A percentile compares a stretch with the other conserved stretches of the same genome.
Conservation (phyloP, 2,113 vertebrate genomes). For the Elanus axillaris region DNA sequence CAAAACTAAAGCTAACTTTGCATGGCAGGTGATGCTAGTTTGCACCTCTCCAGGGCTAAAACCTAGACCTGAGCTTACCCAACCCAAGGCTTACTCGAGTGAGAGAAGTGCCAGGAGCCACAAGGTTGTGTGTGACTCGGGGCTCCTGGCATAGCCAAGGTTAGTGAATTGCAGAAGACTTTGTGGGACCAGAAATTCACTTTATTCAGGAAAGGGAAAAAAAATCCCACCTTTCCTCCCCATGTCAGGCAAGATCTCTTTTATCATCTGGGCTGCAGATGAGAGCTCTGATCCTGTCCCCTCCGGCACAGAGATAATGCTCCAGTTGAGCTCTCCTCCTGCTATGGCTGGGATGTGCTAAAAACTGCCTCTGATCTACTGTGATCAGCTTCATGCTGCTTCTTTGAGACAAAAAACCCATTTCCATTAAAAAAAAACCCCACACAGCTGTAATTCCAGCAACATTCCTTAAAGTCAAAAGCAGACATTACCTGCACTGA, state of each 20-base stretch:
- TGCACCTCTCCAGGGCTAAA: not conserved
- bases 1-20: not conserved
- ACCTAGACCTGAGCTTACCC: not conserved
- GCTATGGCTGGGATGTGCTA: not conserved
- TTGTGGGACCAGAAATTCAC: not conserved
- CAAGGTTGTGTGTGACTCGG: rapidly evolving
- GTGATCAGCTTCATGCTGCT: not conserved
- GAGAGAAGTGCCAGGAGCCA: not conserved
- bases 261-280: conserved; percentile 15
- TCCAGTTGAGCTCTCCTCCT: not conserved
- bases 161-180: not conserved
- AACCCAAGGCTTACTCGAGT: not conserved
- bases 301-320: not conserved
- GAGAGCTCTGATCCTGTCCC: not conserved
- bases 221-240: not conserved
- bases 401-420: not conserved
- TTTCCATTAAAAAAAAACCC: not conserved
- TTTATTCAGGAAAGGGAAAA: conserved; percentile 1
- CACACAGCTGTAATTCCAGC: not conserved
- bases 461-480: not conserved
- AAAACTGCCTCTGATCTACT: not conserved
- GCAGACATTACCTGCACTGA: not conserved
- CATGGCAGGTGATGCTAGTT: not conserved
- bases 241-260: not conserved
- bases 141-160: not conserved